phyloP scores from a whole-genome alignment of 2,797 vertebrate species.

The Spea hammondii region DNA sequence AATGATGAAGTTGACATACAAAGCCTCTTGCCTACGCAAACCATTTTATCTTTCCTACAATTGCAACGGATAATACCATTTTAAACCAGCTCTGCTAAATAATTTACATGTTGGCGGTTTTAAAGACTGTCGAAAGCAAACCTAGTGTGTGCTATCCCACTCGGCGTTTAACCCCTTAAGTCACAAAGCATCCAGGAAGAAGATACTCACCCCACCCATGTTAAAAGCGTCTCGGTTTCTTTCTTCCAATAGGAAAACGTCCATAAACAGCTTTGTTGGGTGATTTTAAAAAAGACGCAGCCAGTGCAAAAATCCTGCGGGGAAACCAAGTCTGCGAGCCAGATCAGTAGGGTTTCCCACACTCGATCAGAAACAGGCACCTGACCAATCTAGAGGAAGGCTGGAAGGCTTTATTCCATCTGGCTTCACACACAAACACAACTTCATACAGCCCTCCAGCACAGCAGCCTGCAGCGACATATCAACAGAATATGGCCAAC shows the following conservation, averaged over 20 bases:
- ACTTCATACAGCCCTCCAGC: background rate
- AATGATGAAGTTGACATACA: background rate
- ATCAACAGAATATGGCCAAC: conserved; percentile 11
- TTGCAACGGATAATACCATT: conserved; percentile 21
- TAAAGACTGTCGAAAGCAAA: conserved; percentile 1
- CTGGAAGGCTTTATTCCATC: conserved; percentile 27
- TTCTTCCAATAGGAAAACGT: too few relatives aligned
- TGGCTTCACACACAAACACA: conserved; percentile 6
- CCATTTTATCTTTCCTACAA: conserved; percentile 8
- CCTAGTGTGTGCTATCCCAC: background rate
- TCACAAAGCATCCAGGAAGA: background rate
- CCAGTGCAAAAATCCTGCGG: conserved; percentile 22
- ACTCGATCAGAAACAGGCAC: background rate
- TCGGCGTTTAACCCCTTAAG: background rate
- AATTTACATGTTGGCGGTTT: conserved; percentile 23
- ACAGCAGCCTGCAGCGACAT: conserved; percentile 20
- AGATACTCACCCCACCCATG: too few relatives aligned
- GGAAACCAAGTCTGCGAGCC: conserved; percentile 16
- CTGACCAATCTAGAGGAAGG: conserved; percentile 11
- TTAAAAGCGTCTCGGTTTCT: too few relatives aligned
- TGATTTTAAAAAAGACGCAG: conserved; percentile 5
- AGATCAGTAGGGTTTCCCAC: conserved; percentile 42
- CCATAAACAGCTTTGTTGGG: conserved; percentile 2
- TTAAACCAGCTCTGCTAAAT: conserved; percentile 37
- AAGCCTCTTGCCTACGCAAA: conserved; percentile 14